Conservation (phyloP, 2,797 vertebrate genomes). For the Acanthurus lineatus region DNA sequence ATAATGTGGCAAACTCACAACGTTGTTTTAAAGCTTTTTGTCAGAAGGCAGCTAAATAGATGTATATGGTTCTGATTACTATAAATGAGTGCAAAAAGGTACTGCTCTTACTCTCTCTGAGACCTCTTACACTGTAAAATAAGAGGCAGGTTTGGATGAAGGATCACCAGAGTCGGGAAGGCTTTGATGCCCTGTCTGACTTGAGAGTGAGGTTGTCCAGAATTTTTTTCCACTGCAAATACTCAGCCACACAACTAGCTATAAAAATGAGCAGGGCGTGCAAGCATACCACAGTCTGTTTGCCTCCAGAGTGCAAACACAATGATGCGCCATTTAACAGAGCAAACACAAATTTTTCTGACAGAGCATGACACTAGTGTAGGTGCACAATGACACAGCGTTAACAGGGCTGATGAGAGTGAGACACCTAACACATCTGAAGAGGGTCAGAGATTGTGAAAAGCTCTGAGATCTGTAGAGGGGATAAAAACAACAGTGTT, state of each 20-base stretch:
- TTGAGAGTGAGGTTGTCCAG: background rate
- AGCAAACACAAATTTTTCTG: conserved; percentile 53
- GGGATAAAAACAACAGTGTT: background rate
- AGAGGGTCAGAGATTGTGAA: background rate
- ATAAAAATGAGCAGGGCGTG: conserved; percentile 42
- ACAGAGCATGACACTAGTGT: conserved; percentile 36
- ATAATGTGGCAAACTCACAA: conserved; percentile 26
- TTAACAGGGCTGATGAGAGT: conserved; percentile 5
- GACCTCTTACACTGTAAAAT: conserved; percentile 30
- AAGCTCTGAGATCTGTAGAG: background rate
- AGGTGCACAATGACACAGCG: conserved; percentile 3
- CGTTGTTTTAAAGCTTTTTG: conserved; percentile 51
- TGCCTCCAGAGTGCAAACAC: conserved; percentile 59
- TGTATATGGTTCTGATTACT: conserved; percentile 44
- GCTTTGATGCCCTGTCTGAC: background rate
- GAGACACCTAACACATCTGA: conserved; percentile 16
- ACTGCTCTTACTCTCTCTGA: conserved; percentile 8
- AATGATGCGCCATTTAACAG: conserved; percentile 42
- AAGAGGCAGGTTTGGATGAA: conserved; percentile 46
- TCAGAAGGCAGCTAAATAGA: conserved; percentile 34
- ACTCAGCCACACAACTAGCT: conserved; percentile 17
- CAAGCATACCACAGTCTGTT: conserved; percentile 58
- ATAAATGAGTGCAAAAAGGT: conserved; percentile 9
- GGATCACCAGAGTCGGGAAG: conserved; percentile 1
- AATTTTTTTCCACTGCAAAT: background rate